Evolutionary conservation across 2,888 invertebrate species (phyloP), one percentile per base, ranked within the genome.

Genomic region (Dasypogon diadema): DNA sequence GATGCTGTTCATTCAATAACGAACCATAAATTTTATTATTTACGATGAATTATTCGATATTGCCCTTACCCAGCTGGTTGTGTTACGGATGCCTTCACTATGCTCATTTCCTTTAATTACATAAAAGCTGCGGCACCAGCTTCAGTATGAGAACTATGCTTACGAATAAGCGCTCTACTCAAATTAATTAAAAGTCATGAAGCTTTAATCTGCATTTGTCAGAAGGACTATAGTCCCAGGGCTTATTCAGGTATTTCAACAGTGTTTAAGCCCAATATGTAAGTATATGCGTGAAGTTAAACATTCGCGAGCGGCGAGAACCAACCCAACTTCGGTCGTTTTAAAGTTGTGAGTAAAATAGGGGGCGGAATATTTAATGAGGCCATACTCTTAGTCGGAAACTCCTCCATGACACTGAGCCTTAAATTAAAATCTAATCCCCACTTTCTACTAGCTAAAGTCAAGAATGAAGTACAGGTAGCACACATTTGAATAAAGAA

Each of bases 181-280:
- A 63, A 63, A 63, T 63, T 63, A 63, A 63, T 63, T 63, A 63
- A 63, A 63, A 63, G 63, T 63, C 63, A 63, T 63, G 46, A 63
- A 42, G 63, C 63, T 42, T 63, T 63, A 63, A 63, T 63, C 63
- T 42, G 63, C 63, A 63, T 63, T 63, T 63, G 63, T 63, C 63
- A 42, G 42, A 63, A 63, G 42, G 63, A 63, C 63, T 42, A 42
- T 24, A 63, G 63, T 63, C 63, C 42, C 16, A 2, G 6, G 55
- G 1, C 14, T n/a, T 22, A 58, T 30, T 30, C 30, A 4, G 55
- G 55, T 12, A 30, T 30, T 30, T 30, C 8, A 8, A 8, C 30
- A 30, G 30, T 5, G 30, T 8, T 30, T 5, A 5, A 30, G 30
- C 30, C 30, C 30, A 3, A 30, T 30, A 30, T 30, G 8, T 30